phyloP scores from a whole-genome alignment of 2,888 invertebrate genomes.

The Erebia ligea region DNA sequence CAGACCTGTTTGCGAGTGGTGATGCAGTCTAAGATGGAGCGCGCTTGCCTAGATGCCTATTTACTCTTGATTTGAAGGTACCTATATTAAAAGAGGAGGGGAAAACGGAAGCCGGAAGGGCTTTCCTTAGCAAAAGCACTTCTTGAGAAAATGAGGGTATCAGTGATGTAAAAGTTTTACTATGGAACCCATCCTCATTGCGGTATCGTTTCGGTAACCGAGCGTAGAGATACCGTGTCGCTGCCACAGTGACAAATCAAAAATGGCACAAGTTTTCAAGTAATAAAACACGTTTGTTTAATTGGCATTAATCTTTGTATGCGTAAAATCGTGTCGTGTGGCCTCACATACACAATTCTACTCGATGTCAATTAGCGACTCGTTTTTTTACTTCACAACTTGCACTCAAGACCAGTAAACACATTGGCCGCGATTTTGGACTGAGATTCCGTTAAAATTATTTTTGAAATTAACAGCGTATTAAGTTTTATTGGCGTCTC shows the following conservation, averaged over 20 bases:
- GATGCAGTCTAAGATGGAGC: no score
- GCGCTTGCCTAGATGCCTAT: no score
- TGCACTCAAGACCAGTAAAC: slow-evolving; percentile 45
- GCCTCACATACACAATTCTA: no score
- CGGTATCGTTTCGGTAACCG: not conserved
- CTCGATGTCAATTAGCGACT: not conserved
- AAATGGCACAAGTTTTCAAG: not conserved
- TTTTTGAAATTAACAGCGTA: not conserved
- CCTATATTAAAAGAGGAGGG: no score
- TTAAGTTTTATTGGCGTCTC: not conserved
- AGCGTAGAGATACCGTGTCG: not conserved
- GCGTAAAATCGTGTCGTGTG: not conserved
- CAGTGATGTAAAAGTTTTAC: no score
- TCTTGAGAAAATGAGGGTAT: no score
- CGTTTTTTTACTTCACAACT: slow-evolving; percentile 1
- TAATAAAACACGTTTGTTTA: not conserved
- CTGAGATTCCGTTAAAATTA: slow-evolving; percentile 12
- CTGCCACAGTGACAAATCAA: not conserved
- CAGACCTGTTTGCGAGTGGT: no score
- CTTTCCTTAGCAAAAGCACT: no score
- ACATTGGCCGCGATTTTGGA: slow-evolving; percentile 21
- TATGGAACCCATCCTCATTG: not conserved
- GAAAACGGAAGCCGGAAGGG: no score
- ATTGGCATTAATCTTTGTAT: not conserved
- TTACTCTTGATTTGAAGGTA: no score